Conservation (phyloP, 1,140 invertebrate species). For the Drosophila chauvacae region DNA sequence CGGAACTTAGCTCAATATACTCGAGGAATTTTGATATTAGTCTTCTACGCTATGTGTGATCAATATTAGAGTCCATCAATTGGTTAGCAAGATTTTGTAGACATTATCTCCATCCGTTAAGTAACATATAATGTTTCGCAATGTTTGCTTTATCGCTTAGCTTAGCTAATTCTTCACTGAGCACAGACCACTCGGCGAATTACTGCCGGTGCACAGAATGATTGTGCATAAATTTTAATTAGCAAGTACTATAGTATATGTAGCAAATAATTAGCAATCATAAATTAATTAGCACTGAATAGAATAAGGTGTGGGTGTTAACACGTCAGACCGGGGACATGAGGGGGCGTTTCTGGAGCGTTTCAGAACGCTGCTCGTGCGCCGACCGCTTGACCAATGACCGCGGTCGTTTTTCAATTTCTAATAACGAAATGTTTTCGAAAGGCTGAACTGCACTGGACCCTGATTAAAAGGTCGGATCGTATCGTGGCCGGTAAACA, state of each 20-base stretch:
- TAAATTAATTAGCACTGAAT: conserved; percentile 39
- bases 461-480: conserved; percentile 33
- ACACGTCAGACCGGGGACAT: conserved; percentile 16
- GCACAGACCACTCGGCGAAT: background rate
- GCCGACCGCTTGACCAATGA: conserved; percentile 29
- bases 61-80: conserved; percentile 7
- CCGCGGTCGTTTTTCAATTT: conserved; percentile 42
- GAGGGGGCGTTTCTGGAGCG: conserved; percentile 20
- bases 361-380: background rate
- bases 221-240: conserved; percentile 51
- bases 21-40: background rate
- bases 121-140: conserved; percentile 5
- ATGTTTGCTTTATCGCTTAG: conserved; percentile 15
- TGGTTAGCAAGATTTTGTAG: conserved; percentile 8
- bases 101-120: background rate
- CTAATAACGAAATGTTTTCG: conserved; percentile 67
- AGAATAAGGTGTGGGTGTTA: conserved; percentile 36
- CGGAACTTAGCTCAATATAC: background rate
- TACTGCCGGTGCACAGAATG: conserved; percentile 14
- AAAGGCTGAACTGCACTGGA: conserved; percentile 38
- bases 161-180: conserved; percentile 10
- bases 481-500: conserved; percentile 30
- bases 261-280: conserved; percentile 40
- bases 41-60: background rate
- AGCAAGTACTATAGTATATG: conserved; percentile 30